Percentiles rank a stretch among this genome's conserved stretches.
Conservation (phyloP, 2,888 invertebrate species). For the Leptinotarsa tumamoca region DNA sequence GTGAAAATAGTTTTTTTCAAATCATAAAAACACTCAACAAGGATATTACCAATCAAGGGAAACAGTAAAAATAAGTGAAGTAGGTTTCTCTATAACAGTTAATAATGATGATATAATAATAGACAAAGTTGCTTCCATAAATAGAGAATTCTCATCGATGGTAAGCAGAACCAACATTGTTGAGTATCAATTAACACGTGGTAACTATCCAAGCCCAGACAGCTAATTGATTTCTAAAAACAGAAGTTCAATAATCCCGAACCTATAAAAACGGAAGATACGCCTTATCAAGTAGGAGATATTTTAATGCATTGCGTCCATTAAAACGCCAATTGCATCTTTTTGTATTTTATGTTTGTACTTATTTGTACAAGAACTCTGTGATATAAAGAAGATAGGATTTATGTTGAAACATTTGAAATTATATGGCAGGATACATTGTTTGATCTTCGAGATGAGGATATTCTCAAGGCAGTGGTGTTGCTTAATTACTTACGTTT, state of each 20-base stretch:
- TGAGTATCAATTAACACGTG: background rate
- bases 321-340: constrained; percentile 38
- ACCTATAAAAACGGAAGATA: constrained; percentile 21
- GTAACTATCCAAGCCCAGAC: constrained; percentile 20
- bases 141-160: background rate
- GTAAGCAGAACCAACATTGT: background rate
- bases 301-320: constrained; percentile 39
- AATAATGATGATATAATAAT: background rate
- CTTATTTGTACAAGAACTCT: constrained; percentile 37
- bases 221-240: constrained; percentile 28
- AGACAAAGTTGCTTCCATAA: background rate
- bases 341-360: constrained; percentile 36
- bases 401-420: constrained; percentile 34
- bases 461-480: background rate
- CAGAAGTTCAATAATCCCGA: constrained; percentile 29
- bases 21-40: too few relatives aligned
- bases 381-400: constrained; percentile 33
- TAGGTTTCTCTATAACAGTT: background rate
- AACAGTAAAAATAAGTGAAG: too few relatives aligned
- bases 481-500: too few relatives aligned
- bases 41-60: too few relatives aligned
- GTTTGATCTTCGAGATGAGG: constrained; percentile 7
- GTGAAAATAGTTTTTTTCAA: too few relatives aligned
- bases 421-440: constrained; percentile 19
- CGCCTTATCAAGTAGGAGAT: constrained; percentile 15